phyloP scores from a whole-genome alignment of 2,888 invertebrate genomes.

The Subacronicta megacephala region DNA sequence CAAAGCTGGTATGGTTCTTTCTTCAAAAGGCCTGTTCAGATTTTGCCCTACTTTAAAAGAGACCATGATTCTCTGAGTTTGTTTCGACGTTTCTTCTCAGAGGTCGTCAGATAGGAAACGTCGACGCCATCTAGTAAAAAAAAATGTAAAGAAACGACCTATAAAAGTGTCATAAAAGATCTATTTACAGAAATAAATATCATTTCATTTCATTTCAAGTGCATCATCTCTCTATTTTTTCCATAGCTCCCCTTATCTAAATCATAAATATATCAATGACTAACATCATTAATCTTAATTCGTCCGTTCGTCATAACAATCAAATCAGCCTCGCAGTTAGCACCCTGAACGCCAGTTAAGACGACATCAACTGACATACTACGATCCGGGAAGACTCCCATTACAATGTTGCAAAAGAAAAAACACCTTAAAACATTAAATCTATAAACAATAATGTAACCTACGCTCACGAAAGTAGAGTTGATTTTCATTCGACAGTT shows the following conservation, averaged over 20 bases:
- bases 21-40: too few species aligned
- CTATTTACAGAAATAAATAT: too few species aligned
- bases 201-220: too few species aligned
- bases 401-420: slow-evolving; percentile 70
- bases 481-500: slow-evolving; percentile 19
- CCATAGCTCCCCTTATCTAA: not conserved
- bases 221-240: not conserved
- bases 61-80: too few species aligned
- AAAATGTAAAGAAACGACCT: too few species aligned
- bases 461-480: not conserved
- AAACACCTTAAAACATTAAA: slow-evolving; percentile 32
- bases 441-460: slow-evolving; percentile 28
- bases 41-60: too few species aligned
- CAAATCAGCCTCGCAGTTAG: slow-evolving; percentile 25
- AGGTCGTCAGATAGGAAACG: too few species aligned
- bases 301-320: slow-evolving; percentile 30
- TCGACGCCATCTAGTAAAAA: too few species aligned
- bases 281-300: slow-evolving; percentile 24
- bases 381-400: slow-evolving; percentile 76
- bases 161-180: too few species aligned
- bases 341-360: slow-evolving; percentile 38
- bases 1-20: too few species aligned
- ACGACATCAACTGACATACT: slow-evolving; percentile 68
- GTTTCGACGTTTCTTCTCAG: too few species aligned
- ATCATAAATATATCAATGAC: slow-evolving; percentile 5